Base-by-base conservation (phyloP, 2,888 invertebrate genomes). In the Andrena hattorfiana region DNA sequence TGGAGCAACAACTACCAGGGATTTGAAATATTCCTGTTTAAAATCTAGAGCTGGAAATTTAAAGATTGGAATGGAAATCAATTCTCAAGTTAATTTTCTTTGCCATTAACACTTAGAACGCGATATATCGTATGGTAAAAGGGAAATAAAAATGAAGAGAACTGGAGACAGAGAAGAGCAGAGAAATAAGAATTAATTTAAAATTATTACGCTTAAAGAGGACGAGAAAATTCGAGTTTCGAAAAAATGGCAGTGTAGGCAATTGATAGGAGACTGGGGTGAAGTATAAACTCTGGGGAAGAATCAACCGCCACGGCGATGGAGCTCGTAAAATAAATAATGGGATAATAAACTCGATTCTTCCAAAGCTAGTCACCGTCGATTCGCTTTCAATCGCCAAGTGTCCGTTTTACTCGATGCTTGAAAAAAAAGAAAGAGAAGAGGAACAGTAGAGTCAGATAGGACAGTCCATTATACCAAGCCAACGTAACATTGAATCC, bases 261-360 rank as follows among this genome's bases (percentile, higher is more conserved):
- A 81, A 76, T 77, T 84, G 82, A 83, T 83, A 81, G 78, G 56
- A 64, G 63, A 16, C 32, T 59, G 60, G 78, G 75, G 74, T 77
- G 83, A 84, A 82, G 85, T 84, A 89, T 87, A 86, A 83, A 79
- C 48, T 68, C 75, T 20, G 2, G 1, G 7, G 79, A 83, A 85
- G 90, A 91, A 92, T 91, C 89, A 89, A 90, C 91, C 64, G 92
- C 91, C 90, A 90, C 87, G 90, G 85, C 83, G 81, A 86, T 87
- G 89, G 85, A 85, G 87, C 88, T 92, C 92, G 91, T 93, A 92
- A 92, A 92, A 92, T 91, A 93, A 93, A 93, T 92, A 92, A 90
- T 89, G 85, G 89, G 89, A 92, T 91, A 84, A 84, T 85, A 84
- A 84, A 79, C 77, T 76, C 79, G 69, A 74, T 85, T 49, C 77